phyloP scores from a whole-genome alignment of 2,888 invertebrate species.

The Cantharis rufa region DNA sequence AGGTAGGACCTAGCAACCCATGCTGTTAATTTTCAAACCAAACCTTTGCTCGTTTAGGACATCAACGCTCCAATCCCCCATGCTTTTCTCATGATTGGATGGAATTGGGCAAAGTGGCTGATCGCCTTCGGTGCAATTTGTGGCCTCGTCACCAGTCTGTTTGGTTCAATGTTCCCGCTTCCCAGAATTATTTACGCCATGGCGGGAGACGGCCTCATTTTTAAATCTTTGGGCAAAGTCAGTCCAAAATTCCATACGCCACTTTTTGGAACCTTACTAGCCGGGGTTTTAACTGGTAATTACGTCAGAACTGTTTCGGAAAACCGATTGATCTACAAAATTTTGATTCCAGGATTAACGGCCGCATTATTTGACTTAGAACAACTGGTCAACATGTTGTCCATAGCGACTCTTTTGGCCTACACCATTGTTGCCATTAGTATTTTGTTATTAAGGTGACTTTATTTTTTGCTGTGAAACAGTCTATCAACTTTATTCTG shows the following conservation, averaged over 20 bases:
- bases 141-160: slow-evolving; percentile 80
- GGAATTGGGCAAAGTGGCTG: slow-evolving; percentile 79
- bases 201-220: slow-evolving; percentile 84
- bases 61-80: slow-evolving; percentile 78
- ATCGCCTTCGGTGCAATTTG: slow-evolving; percentile 85
- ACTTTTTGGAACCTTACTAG: slow-evolving; percentile 73
- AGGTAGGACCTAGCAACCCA: slow-evolving; percentile 56
- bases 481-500: background rate
- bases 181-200: slow-evolving; percentile 89
- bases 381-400: slow-evolving; percentile 78
- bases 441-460: slow-evolving; percentile 71
- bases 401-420: slow-evolving; percentile 73
- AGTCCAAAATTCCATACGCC: slow-evolving; percentile 78
- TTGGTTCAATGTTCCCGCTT: slow-evolving; percentile 85
- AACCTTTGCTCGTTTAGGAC: slow-evolving; percentile 58
- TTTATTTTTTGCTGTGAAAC: background rate
- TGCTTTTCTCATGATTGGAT: slow-evolving; percentile 74
- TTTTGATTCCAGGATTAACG: slow-evolving; percentile 59
- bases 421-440: slow-evolving; percentile 78
- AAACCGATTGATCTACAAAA: background rate
- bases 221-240: slow-evolving; percentile 74
- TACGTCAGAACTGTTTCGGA: background rate
- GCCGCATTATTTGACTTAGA: slow-evolving; percentile 72
- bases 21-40: background rate
- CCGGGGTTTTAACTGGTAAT: slow-evolving; percentile 74